A percentile compares a stretch with the other conserved stretches of the same genome.
These are phyloP conservation scores for Hirundo rustica DNA, from an alignment of 2,797 vertebrate genomes.

Conservation along the genomic window DNA sequence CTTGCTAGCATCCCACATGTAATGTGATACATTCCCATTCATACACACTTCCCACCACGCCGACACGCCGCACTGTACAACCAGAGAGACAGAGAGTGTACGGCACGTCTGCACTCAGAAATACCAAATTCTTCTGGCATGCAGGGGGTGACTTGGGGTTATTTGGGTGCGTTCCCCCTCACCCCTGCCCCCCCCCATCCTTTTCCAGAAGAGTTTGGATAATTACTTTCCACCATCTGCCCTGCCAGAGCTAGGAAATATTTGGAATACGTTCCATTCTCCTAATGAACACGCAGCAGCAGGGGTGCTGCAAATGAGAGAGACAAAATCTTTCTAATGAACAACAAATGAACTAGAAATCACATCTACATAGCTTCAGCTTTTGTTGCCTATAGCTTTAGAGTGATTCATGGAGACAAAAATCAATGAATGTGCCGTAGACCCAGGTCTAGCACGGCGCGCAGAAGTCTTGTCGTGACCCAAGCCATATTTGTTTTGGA, in stretches of 20 bases:
- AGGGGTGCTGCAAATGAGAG: slow-evolving; percentile 67
- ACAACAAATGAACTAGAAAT: slow-evolving; percentile 70
- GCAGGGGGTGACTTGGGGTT: slow-evolving; percentile 32
- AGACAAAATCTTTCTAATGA: slow-evolving; percentile 72
- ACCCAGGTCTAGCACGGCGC: background rate
- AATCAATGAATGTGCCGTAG: slow-evolving; percentile 47
- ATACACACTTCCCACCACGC: slow-evolving; percentile 52
- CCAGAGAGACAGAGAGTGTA: slow-evolving; percentile 15
- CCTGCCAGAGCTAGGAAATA: slow-evolving; percentile 58
- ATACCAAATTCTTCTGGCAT: background rate
- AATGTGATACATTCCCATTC: slow-evolving; percentile 51
- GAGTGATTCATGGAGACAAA: slow-evolving; percentile 61
- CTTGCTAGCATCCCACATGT: slow-evolving; percentile 55
- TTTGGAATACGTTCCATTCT: slow-evolving; percentile 72
- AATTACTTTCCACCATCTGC: slow-evolving; percentile 71
- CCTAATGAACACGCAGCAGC: slow-evolving; percentile 67
- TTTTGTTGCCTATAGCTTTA: slow-evolving; percentile 66
- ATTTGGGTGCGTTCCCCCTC: background rate
- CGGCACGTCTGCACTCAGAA: background rate
- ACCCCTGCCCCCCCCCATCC: too few relatives aligned
- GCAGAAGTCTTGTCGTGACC: slow-evolving; percentile 45
- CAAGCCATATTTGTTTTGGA: slow-evolving; percentile 63
- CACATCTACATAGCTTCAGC: slow-evolving; percentile 59
- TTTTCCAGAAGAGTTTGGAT: slow-evolving; percentile 60
- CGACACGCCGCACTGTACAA: slow-evolving; percentile 3